Conservation (phyloP, 2,113 vertebrate species). For the Falco punctatus region DNA sequence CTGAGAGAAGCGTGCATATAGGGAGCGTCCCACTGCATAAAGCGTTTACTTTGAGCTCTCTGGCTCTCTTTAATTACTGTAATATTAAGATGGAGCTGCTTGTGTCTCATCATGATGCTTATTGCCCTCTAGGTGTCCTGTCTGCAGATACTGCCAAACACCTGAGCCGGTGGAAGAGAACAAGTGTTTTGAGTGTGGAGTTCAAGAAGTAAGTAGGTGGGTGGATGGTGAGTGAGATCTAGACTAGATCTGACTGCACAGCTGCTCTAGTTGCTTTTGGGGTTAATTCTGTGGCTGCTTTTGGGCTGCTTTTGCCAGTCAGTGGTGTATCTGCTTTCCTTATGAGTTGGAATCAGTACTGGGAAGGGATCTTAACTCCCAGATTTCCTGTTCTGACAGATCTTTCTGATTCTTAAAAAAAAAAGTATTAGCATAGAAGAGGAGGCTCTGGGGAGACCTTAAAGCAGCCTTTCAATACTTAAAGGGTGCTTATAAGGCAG, state of each 20-base stretch:
- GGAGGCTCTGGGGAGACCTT: too few relatives aligned
- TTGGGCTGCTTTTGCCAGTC: not conserved
- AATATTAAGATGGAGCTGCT: not conserved
- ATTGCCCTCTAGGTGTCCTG: constrained; percentile 86
- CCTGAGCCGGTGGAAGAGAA: constrained; percentile 98
- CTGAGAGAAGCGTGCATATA: rapidly evolving
- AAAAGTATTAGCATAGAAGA: not conserved
- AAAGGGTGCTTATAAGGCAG: too few relatives aligned
- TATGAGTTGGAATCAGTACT: not conserved
- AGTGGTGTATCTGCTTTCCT: not conserved
- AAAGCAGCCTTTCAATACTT: too few relatives aligned
- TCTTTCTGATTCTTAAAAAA: not conserved
- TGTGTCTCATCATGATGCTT: not conserved
- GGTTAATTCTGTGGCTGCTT: not conserved
- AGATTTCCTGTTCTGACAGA: not conserved
- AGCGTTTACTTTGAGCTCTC: not conserved
- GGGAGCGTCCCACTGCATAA: not conserved
- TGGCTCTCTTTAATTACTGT: not conserved
- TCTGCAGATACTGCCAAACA: constrained; percentile 97
- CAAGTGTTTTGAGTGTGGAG: constrained; percentile 98
- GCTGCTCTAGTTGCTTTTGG: not conserved
- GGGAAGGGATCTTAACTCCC: not conserved
- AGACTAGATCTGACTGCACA: not conserved
- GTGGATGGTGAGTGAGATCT: constrained; percentile 23
- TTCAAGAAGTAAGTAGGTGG: constrained; percentile 92